Evolutionary conservation across 2,113 vertebrate species (phyloP).

Genomic region (Thymallus thymallus): DNA sequence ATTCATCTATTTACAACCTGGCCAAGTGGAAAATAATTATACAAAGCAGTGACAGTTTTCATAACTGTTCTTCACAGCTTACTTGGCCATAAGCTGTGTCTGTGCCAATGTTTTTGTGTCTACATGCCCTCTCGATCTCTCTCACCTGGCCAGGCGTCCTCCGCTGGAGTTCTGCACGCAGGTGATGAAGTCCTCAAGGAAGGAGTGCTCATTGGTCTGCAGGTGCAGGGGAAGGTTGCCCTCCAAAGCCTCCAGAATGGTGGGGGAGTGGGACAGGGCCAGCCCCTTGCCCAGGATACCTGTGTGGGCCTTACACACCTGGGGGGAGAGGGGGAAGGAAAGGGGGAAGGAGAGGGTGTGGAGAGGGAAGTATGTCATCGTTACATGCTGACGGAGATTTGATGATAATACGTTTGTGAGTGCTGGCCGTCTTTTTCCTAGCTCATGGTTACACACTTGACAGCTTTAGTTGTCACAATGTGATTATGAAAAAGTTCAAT

Average conservation of each 20-base stretch:
- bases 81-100: no score
- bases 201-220: conserved; percentile 97
- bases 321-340: background rate
- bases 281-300: conserved; percentile 96
- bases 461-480: background rate
- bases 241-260: conserved; percentile 94
- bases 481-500: background rate
- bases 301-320: conserved; percentile 95
- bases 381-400: background rate
- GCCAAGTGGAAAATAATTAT: no score
- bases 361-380: no score
- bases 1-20: no score
- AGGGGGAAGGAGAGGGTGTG: no score
- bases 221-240: conserved; percentile 93
- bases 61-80: no score
- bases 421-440: no score
- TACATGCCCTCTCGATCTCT: no score
- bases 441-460: background rate
- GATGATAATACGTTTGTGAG: no score
- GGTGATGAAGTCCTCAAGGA: conserved; percentile 96
- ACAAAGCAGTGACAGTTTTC: no score
- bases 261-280: conserved; percentile 94
- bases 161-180: conserved; percentile 94
- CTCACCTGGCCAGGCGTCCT: conserved; percentile 91
- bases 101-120: no score